Percentiles rank a stretch among this genome's conserved stretches.
These are phyloP conservation scores for Dendrolimus kikuchii DNA, from an alignment of 1,140 invertebrate species.

Conservation along the genomic window DNA sequence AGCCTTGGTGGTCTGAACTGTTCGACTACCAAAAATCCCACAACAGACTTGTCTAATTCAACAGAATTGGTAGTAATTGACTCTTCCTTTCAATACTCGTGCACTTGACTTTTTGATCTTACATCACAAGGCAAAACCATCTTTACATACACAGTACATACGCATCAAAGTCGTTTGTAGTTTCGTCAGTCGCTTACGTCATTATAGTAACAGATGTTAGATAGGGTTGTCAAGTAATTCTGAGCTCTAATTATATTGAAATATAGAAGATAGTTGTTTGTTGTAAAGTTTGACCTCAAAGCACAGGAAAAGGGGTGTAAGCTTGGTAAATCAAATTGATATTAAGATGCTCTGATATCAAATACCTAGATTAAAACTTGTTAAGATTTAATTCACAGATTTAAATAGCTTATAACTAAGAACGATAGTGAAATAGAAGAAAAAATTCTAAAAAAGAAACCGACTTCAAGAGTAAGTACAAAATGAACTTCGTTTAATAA, in stretches of 20 bases:
- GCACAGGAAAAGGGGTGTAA: constrained; percentile 46
- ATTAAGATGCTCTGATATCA: constrained; percentile 1
- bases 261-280: not conserved
- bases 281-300: constrained; percentile 33
- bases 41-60: constrained; percentile 38
- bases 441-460: no score
- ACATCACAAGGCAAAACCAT: no score
- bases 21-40: constrained; percentile 5
- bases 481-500: no score
- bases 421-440: no score
- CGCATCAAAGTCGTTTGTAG: not conserved
- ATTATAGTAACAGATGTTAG: no score
- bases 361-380: no score
- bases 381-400: no score
- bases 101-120: constrained; percentile 25
- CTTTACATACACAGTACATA: no score
- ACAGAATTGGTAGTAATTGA: constrained; percentile 53
- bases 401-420: no score
- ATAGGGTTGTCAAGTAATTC: no score
- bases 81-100: constrained; percentile 47
- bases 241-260: no score
- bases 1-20: not conserved
- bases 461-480: no score
- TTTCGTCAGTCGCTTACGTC: not conserved
- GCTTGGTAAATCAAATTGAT: not conserved